phyloP scores from a whole-genome alignment of 2,797 vertebrate species.

The Alosa sapidissima region DNA sequence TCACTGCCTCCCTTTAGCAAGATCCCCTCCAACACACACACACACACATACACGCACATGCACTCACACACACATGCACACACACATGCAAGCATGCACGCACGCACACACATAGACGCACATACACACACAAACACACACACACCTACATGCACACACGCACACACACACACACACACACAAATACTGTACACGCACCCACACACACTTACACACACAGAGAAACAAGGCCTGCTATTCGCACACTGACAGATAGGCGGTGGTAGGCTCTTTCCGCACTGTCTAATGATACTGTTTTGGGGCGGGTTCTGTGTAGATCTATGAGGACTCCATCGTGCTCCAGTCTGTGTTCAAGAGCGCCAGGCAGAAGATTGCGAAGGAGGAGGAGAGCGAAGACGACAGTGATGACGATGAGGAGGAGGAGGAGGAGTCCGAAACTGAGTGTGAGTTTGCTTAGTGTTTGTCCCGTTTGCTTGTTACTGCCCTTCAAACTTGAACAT shows the following conservation, averaged over 20 bases:
- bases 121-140: too few species aligned
- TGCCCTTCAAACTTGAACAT: too few species aligned
- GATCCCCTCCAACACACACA: not conserved
- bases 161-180: not conserved
- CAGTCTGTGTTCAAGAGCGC: slow-evolving; percentile 99
- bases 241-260: not conserved
- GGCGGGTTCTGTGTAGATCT: slow-evolving; percentile 78
- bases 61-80: too few species aligned
- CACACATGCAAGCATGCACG: too few species aligned
- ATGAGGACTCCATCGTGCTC: slow-evolving; percentile 96
- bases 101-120: not conserved
- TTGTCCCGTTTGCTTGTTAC: too few species aligned
- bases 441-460: slow-evolving; percentile 83
- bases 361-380: slow-evolving; percentile 94
- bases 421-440: slow-evolving; percentile 92
- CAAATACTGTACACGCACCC: too few species aligned
- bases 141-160: not conserved
- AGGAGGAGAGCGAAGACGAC: slow-evolving; percentile 96
- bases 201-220: too few species aligned
- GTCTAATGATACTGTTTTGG: not conserved
- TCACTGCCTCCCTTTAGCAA: not conserved
- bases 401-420: slow-evolving; percentile 87
- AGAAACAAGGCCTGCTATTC: too few species aligned
- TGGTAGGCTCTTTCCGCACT: not conserved
- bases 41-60: too few species aligned